Evolutionary conservation across 1,140 invertebrate genomes (phyloP).

Genomic region (Oryzaephilus surinamensis): DNA sequence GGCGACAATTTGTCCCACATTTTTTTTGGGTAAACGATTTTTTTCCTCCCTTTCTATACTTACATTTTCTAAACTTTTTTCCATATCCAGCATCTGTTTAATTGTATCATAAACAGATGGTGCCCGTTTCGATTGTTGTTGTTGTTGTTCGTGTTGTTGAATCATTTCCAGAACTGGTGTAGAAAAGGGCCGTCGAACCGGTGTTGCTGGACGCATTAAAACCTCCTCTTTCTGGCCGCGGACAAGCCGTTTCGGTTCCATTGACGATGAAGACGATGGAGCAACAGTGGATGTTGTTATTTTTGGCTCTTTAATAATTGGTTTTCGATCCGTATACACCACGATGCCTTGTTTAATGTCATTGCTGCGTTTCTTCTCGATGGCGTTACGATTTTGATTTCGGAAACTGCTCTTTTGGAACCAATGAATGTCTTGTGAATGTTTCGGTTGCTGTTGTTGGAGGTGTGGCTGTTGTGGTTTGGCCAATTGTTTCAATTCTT

Average conservation of each 20-base stretch:
- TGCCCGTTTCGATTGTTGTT: conserved; percentile 34
- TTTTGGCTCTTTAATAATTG: conserved; percentile 15
- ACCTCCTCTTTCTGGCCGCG: conserved; percentile 51
- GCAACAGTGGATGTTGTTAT: conserved; percentile 8
- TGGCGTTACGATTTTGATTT: no score
- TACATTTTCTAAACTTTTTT: conserved; percentile 40
- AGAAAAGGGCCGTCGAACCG: conserved; percentile 39
- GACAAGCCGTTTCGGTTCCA: conserved; percentile 16
- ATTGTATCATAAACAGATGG: conserved; percentile 46
- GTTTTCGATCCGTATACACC: conserved; percentile 15
- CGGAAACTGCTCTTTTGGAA: conserved; percentile 18
- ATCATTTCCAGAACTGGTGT: conserved; percentile 38
- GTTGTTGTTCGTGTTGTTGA: conserved; percentile 7
- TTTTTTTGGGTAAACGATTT: background rate
- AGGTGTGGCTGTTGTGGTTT: no score
- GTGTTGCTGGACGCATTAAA: conserved; percentile 44
- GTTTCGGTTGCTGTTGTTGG: conserved; percentile 22
- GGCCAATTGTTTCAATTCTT: conserved; percentile 46
- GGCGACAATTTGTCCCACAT: no score
- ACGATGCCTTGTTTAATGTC: background rate
- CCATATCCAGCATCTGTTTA: conserved; percentile 43
- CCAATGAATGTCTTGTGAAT: conserved; percentile 18
- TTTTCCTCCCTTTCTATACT: conserved; percentile 25
- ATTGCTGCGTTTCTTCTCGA: conserved; percentile 3
- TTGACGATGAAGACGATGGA: conserved; percentile 16